Conservation (phyloP, 2,113 vertebrate genomes). For the Ailuropoda melanoleuca region DNA sequence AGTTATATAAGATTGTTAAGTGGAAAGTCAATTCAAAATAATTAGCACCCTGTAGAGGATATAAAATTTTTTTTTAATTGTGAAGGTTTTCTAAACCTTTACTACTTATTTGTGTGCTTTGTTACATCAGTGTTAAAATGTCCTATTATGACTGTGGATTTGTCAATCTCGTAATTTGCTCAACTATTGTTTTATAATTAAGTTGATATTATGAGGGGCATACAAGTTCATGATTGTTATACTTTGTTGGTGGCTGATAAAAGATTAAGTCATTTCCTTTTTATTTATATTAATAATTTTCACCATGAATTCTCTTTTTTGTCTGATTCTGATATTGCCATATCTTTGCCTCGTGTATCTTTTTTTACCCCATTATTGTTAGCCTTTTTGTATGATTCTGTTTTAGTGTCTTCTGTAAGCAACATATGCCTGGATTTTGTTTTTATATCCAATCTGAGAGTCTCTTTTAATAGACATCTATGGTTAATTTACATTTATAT, state of each 20-base stretch:
- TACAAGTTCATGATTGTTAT: not conserved
- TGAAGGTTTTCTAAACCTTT: not conserved
- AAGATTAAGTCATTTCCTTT: not conserved
- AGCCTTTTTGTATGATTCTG: not conserved
- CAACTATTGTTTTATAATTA: not conserved
- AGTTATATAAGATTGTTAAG: not conserved
- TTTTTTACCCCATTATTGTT: not conserved
- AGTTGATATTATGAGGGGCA: not conserved
- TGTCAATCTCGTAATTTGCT: not conserved
- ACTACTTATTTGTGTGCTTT: not conserved
- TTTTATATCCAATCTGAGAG: not conserved
- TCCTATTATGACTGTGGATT: not conserved
- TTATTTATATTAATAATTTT: not conserved
- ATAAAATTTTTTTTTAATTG: not conserved
- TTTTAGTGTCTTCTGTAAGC: not conserved
- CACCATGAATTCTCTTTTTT: not conserved
- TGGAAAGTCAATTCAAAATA: not conserved
- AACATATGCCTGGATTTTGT: not conserved
- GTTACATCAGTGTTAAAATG: not conserved
- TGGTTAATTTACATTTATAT: not conserved
- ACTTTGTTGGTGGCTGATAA: not conserved
- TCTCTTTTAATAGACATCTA: not conserved
- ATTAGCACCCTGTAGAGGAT: not conserved
- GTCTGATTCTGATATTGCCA: not conserved
- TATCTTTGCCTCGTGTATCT: not conserved